A percentile compares a stretch with the other conserved stretches of the same genome.
These are phyloP conservation scores for Tolypeutes matacus DNA, from an alignment of 2,797 vertebrate genomes.

Conservation along the genomic window DNA sequence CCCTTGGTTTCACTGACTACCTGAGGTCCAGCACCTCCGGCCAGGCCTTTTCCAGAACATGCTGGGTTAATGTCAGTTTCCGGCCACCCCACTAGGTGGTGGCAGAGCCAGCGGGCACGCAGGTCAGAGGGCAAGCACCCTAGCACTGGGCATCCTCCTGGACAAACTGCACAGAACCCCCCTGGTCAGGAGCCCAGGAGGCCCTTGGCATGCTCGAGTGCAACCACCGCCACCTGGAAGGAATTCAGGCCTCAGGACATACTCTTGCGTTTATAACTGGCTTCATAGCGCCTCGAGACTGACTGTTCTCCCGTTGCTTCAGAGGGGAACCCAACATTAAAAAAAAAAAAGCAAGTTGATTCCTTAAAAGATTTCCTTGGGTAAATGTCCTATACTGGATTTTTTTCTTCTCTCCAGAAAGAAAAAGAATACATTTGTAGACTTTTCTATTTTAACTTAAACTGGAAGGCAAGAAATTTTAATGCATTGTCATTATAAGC, in stretches of 20 bases:
- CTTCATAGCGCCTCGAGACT: not conserved
- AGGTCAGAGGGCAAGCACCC: not conserved
- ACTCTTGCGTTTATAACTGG: not conserved
- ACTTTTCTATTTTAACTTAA: slow-evolving; percentile 33
- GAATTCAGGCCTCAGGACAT: not conserved
- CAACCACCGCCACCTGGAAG: not conserved
- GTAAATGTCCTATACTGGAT: not conserved
- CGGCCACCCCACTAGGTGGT: not conserved
- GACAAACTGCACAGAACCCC: too few species aligned
- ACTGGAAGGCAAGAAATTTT: not conserved
- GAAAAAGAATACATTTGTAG: not conserved
- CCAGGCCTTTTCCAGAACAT: not conserved
- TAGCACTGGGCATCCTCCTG: not conserved
- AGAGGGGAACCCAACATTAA: not conserved
- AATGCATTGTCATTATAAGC: not conserved
- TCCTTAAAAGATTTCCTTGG: not conserved
- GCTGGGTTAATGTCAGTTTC: not conserved
- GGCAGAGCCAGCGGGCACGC: not conserved
- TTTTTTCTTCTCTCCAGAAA: not conserved
- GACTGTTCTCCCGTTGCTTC: not conserved
- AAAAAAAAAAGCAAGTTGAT: not conserved
- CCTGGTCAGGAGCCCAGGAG: rapidly evolving
- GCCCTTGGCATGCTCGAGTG: not conserved
- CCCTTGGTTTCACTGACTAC: not conserved
- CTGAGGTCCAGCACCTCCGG: not conserved